phyloP scores from a whole-genome alignment of 1,140 invertebrate species.

The Heliconius melpomene region DNA sequence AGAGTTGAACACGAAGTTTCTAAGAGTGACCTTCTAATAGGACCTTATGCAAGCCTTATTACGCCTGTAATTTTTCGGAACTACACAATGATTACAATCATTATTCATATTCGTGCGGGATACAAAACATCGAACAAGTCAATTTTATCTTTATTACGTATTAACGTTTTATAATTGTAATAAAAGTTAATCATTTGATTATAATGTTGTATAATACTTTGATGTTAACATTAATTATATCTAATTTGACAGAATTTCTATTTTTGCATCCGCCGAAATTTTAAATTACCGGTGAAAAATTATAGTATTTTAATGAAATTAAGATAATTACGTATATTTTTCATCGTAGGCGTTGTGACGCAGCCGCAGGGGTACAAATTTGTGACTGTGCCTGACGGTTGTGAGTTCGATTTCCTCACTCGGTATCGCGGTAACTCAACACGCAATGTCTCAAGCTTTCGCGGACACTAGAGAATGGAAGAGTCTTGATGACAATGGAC shows the following conservation, averaged over 20 bases:
- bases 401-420: no score
- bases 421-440: no score
- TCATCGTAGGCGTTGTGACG: no score
- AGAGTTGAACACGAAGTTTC: conserved; percentile 38
- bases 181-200: background rate
- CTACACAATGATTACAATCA: conserved; percentile 36
- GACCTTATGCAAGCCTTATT: conserved; percentile 36
- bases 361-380: no score
- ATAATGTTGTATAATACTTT: conserved; percentile 11
- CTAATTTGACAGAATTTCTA: background rate
- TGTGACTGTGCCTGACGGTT: no score
- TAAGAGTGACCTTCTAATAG: conserved; percentile 39
- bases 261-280: background rate
- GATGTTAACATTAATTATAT: background rate
- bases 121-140: conserved; percentile 6
- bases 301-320: background rate
- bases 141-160: conserved; percentile 8
- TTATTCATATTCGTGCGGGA: conserved; percentile 15
- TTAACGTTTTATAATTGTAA: background rate
- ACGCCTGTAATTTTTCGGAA: conserved; percentile 35
- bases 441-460: no score
- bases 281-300: conserved; percentile 4
- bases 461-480: no score
- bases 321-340: background rate
- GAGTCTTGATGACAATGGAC: no score